Conservation (phyloP, 1,140 invertebrate genomes). For the Chionoecetes opilio region DNA sequence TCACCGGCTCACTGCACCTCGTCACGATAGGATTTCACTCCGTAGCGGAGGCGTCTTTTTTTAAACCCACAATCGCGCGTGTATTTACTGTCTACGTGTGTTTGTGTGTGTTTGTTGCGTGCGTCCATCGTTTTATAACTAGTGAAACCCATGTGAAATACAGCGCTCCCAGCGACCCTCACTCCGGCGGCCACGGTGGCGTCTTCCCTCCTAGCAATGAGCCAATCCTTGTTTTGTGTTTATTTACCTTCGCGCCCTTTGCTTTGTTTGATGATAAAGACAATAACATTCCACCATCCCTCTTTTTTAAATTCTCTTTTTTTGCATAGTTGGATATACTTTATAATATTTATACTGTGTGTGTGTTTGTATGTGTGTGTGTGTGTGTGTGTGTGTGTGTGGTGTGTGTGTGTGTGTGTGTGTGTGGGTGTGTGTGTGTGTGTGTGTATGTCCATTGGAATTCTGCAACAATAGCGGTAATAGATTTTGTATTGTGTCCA, state of each 20-base stretch:
- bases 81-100: neutral
- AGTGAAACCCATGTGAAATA: neutral
- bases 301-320: neutral
- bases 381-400: constrained; percentile 37
- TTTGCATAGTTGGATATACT: neutral
- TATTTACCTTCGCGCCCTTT: neutral
- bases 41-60: neutral
- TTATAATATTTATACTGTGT: neutral
- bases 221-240: constrained; percentile 29
- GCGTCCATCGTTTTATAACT: neutral
- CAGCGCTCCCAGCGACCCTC: neutral
- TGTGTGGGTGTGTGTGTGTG: neutral
- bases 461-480: too few species aligned
- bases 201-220: neutral
- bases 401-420: constrained; percentile 22
- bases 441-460: neutral
- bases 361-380: constrained; percentile 16
- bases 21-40: too few species aligned
- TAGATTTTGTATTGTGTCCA: too few species aligned
- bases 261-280: neutral
- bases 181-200: neutral
- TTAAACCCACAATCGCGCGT: neutral
- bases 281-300: neutral
- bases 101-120: neutral
- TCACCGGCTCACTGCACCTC: too few species aligned